Percentiles rank a stretch among this genome's conserved stretches.
Evolutionary conservation across 2,113 vertebrate genomes (phyloP).

Genomic region (Prochilodus magdalenae): DNA sequence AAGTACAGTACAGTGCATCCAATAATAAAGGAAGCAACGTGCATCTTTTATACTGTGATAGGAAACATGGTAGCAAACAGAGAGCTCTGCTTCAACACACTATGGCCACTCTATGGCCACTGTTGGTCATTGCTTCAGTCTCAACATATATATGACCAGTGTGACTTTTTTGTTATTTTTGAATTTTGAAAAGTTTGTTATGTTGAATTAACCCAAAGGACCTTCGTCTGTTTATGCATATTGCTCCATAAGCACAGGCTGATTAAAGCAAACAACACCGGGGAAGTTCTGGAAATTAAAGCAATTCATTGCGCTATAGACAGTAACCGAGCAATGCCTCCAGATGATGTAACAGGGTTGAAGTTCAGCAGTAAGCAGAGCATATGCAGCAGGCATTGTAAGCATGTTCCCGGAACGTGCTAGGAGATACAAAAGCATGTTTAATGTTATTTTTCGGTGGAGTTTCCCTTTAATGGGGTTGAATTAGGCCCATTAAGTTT

Average conservation of each 20-base stretch:
- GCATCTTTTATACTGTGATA: too few relatives aligned
- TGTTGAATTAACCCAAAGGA: too few relatives aligned
- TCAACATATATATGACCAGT: too few relatives aligned
- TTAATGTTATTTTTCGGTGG: background rate
- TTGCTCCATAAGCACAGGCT: too few relatives aligned
- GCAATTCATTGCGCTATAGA: background rate
- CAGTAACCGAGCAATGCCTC: background rate
- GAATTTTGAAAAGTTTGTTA: too few relatives aligned
- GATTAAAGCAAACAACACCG: background rate
- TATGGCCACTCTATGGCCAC: too few relatives aligned
- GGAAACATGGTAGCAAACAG: too few relatives aligned
- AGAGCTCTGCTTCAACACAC: too few relatives aligned
- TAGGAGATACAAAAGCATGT: background rate
- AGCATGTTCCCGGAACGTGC: background rate
- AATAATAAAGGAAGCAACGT: too few relatives aligned
- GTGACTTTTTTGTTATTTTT: too few relatives aligned
- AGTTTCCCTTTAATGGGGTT: conserved; percentile 46
- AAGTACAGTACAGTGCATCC: too few relatives aligned
- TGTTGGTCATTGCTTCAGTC: too few relatives aligned
- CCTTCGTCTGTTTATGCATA: background rate
- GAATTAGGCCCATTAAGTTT: conserved; percentile 41
- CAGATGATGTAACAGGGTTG: background rate
- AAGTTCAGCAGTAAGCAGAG: background rate
- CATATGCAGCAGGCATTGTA: background rate
- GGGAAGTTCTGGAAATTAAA: background rate